Base-by-base conservation (phyloP, 2,113 vertebrate genomes). In the Isichthys henryi region DNA sequence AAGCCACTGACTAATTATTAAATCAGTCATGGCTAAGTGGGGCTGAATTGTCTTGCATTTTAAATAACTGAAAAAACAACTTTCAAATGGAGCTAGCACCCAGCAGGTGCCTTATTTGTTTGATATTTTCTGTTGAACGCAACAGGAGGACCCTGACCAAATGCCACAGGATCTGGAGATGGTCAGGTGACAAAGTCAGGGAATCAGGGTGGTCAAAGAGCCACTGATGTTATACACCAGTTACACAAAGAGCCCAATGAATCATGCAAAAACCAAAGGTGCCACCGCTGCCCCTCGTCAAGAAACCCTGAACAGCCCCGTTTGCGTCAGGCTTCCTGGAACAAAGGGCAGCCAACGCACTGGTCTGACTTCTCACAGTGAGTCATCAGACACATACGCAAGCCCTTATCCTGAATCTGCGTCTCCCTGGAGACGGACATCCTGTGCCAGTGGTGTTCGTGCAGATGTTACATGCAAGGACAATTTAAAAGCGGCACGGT, bases 301-400 rank as follows among this genome's bases (percentile, higher is more conserved):
- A 43, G 17, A 21, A 48, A 46, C 5, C 21, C 48, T 27, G 5
- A 80, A 80, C 1, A 43, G 35, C 5, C 35, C 35, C 0, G 70
- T 43, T 39, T n/a, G 66, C 62, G 50, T 77, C 58, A 39, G 15
- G 19, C 23, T n/a, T 19, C 35, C 77, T 39, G 23, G 50, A 21
- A 84, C 35, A 39, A n/a, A 84, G 45, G 27, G 74, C 27, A 39
- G 53, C 15, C n/a, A 88, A 52, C 19, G 3, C 62, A 50, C 43
- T 17, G 53, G 90, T 89, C 89, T 92, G 74, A 87, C 27, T 84
- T 89, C 70, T 50, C 87, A 90, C 23, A 5, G 45, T 92, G 92
- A 94, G 83, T 93, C 91, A 93, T 90, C 92, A 89, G 52, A 91
- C 5, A 85, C n/a, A 8, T 74, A 10, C 58, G 46, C 21, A n/a